Conservation (phyloP, 2,797 vertebrate genomes). For the Sebastes hubbsi region DNA sequence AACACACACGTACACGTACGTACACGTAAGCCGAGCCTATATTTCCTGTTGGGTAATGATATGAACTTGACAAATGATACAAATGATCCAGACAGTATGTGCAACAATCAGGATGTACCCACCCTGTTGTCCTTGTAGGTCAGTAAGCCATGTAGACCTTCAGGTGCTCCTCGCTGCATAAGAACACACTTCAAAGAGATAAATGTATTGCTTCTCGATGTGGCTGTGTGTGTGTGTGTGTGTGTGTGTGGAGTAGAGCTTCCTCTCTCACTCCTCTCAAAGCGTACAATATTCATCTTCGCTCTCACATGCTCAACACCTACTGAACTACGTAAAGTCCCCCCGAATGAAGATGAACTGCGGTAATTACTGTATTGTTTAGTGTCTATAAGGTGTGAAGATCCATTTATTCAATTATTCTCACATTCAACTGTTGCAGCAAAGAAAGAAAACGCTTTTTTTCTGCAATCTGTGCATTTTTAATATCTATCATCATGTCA, state of each 20-base stretch:
- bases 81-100: slow-evolving; percentile 51
- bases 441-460: background rate
- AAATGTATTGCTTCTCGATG: slow-evolving; percentile 47
- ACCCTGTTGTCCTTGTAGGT: slow-evolving; percentile 63
- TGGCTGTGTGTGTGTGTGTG: background rate
- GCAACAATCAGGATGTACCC: slow-evolving; percentile 28
- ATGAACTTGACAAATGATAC: slow-evolving; percentile 60
- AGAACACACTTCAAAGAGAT: slow-evolving; percentile 38
- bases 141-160: slow-evolving; percentile 59
- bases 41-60: slow-evolving; percentile 44
- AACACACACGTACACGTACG: background rate
- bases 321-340: slow-evolving; percentile 55
- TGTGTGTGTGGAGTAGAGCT: slow-evolving; percentile 6
- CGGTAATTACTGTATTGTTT: slow-evolving; percentile 60
- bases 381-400: slow-evolving; percentile 43
- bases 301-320: slow-evolving; percentile 38
- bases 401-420: slow-evolving; percentile 38
- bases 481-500: slow-evolving; percentile 9
- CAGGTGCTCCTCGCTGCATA: slow-evolving; percentile 35
- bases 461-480: slow-evolving; percentile 7
- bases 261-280: slow-evolving; percentile 7
- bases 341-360: slow-evolving; percentile 69
- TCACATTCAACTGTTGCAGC: background rate
- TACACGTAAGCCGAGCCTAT: background rate
- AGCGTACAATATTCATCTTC: slow-evolving; percentile 54